Evolutionary conservation across 1,140 invertebrate species (phyloP).

Genomic region (Neodiprion pinetum): DNA sequence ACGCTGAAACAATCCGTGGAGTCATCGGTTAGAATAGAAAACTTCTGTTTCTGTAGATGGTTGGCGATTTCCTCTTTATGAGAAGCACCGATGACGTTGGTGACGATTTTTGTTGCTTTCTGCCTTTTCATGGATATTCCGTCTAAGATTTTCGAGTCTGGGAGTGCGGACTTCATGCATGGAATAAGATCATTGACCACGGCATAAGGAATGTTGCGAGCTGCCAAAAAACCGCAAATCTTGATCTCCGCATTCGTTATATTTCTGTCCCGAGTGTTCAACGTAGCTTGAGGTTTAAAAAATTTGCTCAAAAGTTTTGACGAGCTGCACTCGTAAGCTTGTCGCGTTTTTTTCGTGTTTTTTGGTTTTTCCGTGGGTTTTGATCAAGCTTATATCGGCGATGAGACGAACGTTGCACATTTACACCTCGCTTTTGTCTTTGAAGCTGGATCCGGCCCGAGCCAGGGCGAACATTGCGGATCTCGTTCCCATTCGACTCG

Average conservation of each 20-base stretch:
- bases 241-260: slow-evolving; percentile 19
- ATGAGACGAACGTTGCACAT: slow-evolving; percentile 20
- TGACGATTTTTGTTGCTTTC: slow-evolving; percentile 23
- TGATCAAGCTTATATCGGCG: slow-evolving; percentile 22
- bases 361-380: slow-evolving; percentile 18
- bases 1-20: too few species aligned
- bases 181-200: slow-evolving; percentile 22
- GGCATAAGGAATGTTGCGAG: slow-evolving; percentile 25
- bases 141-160: slow-evolving; percentile 24
- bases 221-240: slow-evolving; percentile 24
- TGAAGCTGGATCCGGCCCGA: slow-evolving; percentile 17
- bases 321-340: slow-evolving; percentile 19
- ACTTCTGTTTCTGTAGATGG: too few species aligned
- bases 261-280: too few species aligned
- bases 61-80: slow-evolving; percentile 32
- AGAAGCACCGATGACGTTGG: slow-evolving; percentile 26
- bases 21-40: too few species aligned
- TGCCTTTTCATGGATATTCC: slow-evolving; percentile 23
- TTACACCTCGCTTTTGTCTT: slow-evolving; percentile 23
- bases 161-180: slow-evolving; percentile 21
- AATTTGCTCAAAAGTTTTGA: slow-evolving; percentile 19
- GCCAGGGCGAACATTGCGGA: slow-evolving; percentile 25
- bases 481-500: slow-evolving; percentile 25
- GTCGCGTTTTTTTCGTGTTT: slow-evolving; percentile 20
- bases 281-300: background rate